Evolutionary conservation across 1,140 invertebrate genomes (phyloP).

Genomic region (Scaptomyza hsui): DNA sequence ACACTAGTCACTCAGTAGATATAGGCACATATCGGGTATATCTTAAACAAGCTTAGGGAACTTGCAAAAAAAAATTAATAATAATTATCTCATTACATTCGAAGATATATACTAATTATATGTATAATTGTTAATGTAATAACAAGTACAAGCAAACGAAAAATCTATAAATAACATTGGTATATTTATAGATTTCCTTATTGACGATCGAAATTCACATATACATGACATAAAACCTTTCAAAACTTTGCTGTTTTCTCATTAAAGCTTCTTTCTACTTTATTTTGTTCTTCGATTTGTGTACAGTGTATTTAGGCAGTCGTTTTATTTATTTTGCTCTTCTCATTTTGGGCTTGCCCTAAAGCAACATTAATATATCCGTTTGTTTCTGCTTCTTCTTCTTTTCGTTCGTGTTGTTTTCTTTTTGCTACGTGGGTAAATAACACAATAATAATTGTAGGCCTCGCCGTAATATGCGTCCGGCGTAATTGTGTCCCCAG

Average conservation of each 20-base stretch:
- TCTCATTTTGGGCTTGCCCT: constrained; percentile 45
- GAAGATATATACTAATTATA: too few species aligned
- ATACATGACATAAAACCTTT: too few species aligned
- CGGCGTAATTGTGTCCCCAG: constrained; percentile 39
- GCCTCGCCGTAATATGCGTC: constrained; percentile 1
- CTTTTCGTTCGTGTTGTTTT: constrained; percentile 2
- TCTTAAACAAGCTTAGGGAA: background rate
- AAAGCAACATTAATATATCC: constrained; percentile 13
- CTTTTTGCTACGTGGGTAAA: constrained; percentile 1
- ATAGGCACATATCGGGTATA: constrained; percentile 6
- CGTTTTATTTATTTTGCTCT: constrained; percentile 5
- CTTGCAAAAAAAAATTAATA: background rate
- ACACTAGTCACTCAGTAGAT: background rate
- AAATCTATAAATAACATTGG: too few species aligned
- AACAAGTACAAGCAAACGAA: too few species aligned
- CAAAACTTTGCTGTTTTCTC: too few species aligned
- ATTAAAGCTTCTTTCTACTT: too few species aligned
- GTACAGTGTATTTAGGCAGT: background rate
- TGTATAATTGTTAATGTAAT: background rate
- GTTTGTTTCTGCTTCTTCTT: background rate
- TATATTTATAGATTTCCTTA: too few species aligned
- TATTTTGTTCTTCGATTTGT: too few species aligned
- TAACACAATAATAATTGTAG: constrained; percentile 42
- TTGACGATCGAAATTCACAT: too few species aligned
- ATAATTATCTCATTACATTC: background rate